Conservation (phyloP, 2,113 vertebrate species). For the Microcebus tavaratra region DNA sequence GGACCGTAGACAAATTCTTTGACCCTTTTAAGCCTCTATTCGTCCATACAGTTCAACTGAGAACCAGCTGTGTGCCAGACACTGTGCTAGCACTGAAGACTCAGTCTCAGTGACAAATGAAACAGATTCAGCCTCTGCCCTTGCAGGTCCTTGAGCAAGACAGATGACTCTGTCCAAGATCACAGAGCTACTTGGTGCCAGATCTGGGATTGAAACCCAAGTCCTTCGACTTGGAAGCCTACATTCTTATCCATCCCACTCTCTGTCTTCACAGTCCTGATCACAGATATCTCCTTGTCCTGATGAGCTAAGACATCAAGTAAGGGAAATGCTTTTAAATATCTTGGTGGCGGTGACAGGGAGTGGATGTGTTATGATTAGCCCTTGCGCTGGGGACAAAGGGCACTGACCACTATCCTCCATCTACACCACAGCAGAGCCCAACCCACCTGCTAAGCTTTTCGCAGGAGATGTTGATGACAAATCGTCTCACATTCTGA, state of each 20-base stretch:
- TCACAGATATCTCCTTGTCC: not conserved
- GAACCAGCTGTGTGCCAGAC: not conserved
- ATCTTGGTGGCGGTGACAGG: not conserved
- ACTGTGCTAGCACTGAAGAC: not conserved
- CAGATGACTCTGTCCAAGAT: conserved; percentile 28
- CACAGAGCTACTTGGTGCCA: not conserved
- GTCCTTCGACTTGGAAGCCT: conserved; percentile 33
- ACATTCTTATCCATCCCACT: not conserved
- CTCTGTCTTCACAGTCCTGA: not conserved
- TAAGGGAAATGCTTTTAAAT: conserved; percentile 7
- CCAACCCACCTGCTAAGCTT: conserved; percentile 76
- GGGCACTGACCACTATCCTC: not conserved
- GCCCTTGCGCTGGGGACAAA: conserved; percentile 16
- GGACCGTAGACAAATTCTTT: not conserved
- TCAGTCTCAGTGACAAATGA: not conserved
- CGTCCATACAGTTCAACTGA: not conserved
- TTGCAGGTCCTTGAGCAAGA: conserved; percentile 45
- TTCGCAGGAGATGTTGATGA: conserved; percentile 84
- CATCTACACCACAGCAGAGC: conserved; percentile 79
- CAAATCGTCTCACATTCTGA: conserved; percentile 83
- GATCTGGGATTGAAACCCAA: conserved; percentile 1
- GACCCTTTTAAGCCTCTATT: not conserved
- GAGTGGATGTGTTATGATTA: not conserved
- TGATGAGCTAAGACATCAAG: not conserved
- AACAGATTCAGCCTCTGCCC: not conserved